Evolutionary conservation across 2,888 invertebrate species (phyloP).

Genomic region (Meliscaeva auricollis): DNA sequence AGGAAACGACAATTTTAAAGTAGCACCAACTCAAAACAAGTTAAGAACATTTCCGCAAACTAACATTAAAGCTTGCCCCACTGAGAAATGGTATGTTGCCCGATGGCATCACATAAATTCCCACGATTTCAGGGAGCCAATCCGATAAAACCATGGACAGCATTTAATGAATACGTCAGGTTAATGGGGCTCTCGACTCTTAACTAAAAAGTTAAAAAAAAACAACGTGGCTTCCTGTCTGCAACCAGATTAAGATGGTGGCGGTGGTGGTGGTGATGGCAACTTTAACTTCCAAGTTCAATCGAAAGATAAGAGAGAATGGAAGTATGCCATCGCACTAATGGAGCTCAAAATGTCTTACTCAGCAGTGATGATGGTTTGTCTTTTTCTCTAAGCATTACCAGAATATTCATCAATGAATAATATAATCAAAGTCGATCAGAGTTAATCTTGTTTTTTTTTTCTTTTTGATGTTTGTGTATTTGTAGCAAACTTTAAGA

Average conservation of each 20-base stretch:
- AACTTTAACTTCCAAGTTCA: slow-evolving; percentile 1
- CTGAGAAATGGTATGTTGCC: slow-evolving; percentile 25
- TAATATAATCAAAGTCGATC: slow-evolving; percentile 21
- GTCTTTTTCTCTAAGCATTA: slow-evolving; percentile 27
- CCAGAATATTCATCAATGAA: slow-evolving; percentile 70
- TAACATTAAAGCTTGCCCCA: slow-evolving; percentile 63
- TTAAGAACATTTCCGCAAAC: slow-evolving; percentile 71
- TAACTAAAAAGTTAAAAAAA: slow-evolving; percentile 50
- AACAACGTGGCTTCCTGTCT: slow-evolving; percentile 61
- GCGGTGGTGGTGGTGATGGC: slow-evolving; percentile 33
- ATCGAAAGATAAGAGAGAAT: slow-evolving; percentile 9
- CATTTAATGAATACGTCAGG: slow-evolving; percentile 73
- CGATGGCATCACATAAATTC: slow-evolving; percentile 65
- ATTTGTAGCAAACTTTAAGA: slow-evolving; percentile 1
- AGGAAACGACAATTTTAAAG: slow-evolving; percentile 27
- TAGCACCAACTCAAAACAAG: slow-evolving; percentile 31
- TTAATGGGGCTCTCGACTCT: slow-evolving; percentile 62
- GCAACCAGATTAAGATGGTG: slow-evolving; percentile 29
- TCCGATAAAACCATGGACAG: slow-evolving; percentile 54
- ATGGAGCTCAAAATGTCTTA: slow-evolving; percentile 38
- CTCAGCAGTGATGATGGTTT: neutral
- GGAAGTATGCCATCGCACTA: slow-evolving; percentile 59
- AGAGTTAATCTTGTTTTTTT: slow-evolving; percentile 45
- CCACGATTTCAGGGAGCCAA: slow-evolving; percentile 73
- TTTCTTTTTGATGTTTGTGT: no score